Conservation (phyloP, 2,113 vertebrate species). For the Coturnix japonica region DNA sequence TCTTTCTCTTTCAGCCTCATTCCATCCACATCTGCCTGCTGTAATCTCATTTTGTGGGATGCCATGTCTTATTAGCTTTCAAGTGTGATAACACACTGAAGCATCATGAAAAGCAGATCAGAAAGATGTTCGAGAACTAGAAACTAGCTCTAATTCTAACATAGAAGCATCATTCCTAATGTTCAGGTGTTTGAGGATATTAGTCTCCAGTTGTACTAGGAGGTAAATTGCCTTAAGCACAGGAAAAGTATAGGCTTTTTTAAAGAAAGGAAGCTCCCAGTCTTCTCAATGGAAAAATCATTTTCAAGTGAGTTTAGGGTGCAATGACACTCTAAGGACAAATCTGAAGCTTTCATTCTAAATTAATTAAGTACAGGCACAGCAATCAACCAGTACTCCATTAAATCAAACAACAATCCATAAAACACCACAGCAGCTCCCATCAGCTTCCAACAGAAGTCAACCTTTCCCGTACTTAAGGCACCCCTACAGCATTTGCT, state of each 20-base stretch:
- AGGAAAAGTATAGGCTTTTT: neutral
- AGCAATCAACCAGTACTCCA: neutral
- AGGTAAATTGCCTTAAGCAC: neutral
- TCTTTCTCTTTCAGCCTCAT: conserved; percentile 19
- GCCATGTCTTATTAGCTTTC: conserved; percentile 23
- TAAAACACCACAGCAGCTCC: neutral
- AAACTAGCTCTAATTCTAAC: neutral
- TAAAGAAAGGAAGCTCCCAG: neutral
- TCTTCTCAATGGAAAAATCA: neutral
- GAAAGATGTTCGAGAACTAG: neutral
- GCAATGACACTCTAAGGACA: neutral
- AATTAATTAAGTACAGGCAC: neutral
- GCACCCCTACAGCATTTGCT: rapidly evolving
- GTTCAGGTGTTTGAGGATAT: neutral
- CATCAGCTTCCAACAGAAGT: neutral
- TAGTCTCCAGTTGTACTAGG: neutral
- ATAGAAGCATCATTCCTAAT: neutral
- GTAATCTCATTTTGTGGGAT: conserved; percentile 35
- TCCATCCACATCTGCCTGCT: conserved; percentile 60
- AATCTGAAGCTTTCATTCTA: neutral
- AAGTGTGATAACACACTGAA: conserved; percentile 2
- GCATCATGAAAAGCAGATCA: neutral
- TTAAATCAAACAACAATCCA: neutral
- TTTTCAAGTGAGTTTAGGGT: neutral
- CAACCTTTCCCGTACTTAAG: neutral